Base-by-base conservation (phyloP, 1,140 invertebrate genomes). In the Dryas iulia region DNA sequence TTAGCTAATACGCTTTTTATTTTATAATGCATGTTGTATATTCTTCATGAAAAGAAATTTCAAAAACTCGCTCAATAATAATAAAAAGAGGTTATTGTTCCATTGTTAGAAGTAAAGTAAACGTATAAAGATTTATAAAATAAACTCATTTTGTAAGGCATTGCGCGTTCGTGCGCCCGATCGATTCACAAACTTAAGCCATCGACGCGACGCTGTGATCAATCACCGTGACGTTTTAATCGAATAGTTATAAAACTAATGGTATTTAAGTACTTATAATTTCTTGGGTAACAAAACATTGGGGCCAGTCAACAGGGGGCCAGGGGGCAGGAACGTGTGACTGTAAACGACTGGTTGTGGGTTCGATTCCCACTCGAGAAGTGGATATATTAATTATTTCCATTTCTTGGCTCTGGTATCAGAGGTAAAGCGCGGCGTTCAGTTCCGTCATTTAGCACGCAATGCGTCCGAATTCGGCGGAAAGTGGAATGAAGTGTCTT, bases 191-290 rank as follows among this genome's bases (percentile, higher is more conserved):
- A 21, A 47, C 39, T 47, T 10, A 18, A 47, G 39, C 39, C 39
- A 47, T 47, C 39, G 39, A 21, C 39, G 14, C 39, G 39, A 21
- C 39, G 14, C 7, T 2, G 8, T 21, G 39, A 47, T 47, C 39
- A 47, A 24, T 56, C 24, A 56, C 53, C 2, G 53, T 24, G 53
- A 56, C 53, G 24, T 56, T 56, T 56, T 56, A 56, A 56, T 26
- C 23, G 53, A 8, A 56, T 56, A 56, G 53, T 56, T 56, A 26
- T 10, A 26, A 56, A 56, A n/a, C 11, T 56, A n/a, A 12, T 26
- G 5, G 23, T 56, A 5, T 0, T 12, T 54, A 24, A 5, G 12
- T 54, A 25, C 11, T 54, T 18, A 24, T 23, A 23, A n/a, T 2
- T 25, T 24, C 6, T 24, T n/a, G 11, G 30, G 11, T 6, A 31